These are phyloP conservation scores for Paracanthobrama guichenoti DNA, from an alignment of 2,113 vertebrate genomes.

Conservation along the genomic window DNA sequence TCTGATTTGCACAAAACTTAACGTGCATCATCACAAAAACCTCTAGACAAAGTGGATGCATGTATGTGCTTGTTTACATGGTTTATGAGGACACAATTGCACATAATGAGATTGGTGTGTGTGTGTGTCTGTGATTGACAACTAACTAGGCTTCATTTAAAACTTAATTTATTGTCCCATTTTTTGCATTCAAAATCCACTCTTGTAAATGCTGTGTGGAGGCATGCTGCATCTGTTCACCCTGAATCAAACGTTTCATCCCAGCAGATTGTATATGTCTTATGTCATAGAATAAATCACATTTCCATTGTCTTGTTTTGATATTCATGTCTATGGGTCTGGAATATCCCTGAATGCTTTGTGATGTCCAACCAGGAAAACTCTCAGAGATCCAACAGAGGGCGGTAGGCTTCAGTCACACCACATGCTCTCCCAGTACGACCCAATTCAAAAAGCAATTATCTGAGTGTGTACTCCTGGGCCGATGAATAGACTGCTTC, in stretches of 20 bases:
- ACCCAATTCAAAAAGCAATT: conserved; percentile 79
- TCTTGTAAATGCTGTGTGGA: not conserved
- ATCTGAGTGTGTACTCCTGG: conserved; percentile 79
- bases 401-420: conserved; percentile 68
- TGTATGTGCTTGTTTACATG: too few species aligned
- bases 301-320: not conserved
- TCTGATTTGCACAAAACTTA: too few species aligned
- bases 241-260: not conserved
- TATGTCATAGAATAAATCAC: not conserved
- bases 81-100: too few species aligned
- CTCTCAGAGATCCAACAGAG: conserved; percentile 66
- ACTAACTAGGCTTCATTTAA: too few species aligned
- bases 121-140: too few species aligned
- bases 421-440: conserved; percentile 59
- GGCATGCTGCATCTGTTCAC: not conserved
- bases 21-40: too few species aligned
- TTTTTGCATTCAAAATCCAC: too few species aligned
- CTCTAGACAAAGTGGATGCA: too few species aligned
- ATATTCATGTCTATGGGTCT: not conserved
- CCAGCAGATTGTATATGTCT: not conserved
- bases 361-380: not conserved
- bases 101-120: too few species aligned
- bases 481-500: conserved; percentile 79
- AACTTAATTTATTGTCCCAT: too few species aligned
- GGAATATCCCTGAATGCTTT: not conserved